phyloP scores from a whole-genome alignment of 2,888 invertebrate genomes.

The Lacanobia oleracea region DNA sequence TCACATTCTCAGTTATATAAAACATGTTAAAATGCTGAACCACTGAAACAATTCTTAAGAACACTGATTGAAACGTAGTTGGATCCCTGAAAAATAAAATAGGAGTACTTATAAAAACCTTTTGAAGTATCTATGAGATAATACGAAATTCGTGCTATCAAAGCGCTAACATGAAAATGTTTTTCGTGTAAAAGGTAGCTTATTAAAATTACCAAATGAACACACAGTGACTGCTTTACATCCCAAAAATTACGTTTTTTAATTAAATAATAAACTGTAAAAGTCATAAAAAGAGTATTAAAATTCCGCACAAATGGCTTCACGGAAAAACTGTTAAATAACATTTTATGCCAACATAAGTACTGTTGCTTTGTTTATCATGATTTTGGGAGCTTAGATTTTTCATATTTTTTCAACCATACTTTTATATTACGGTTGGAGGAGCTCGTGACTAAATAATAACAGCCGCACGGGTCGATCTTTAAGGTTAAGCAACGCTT shows the following conservation, averaged over 20 bases:
- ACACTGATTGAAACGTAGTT: no score
- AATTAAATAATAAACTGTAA: constrained; percentile 38
- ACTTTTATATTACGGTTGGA: not conserved
- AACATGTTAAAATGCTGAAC: no score
- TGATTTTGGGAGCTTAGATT: not conserved
- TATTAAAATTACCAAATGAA: constrained; percentile 17
- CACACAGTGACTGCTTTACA: not conserved
- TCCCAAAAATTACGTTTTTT: constrained; percentile 25
- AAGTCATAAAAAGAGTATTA: constrained; percentile 35
- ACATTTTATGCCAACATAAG: constrained; percentile 43
- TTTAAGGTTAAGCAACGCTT: no score
- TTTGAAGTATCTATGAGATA: not conserved
- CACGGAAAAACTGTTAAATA: constrained; percentile 28
- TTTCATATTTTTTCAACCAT: constrained; percentile 1
- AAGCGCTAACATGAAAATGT: not conserved
- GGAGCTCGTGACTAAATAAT: no score
- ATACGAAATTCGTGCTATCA: not conserved
- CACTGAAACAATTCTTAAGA: not conserved
- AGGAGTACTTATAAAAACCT: not conserved
- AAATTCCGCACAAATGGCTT: constrained; percentile 32
- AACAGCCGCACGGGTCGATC: no score
- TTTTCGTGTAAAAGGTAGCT: not conserved
- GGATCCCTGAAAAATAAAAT: no score
- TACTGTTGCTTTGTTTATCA: constrained; percentile 24
- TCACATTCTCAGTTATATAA: no score